phyloP scores from a whole-genome alignment of 2,888 invertebrate genomes.

The Criorhina ranunculi region DNA sequence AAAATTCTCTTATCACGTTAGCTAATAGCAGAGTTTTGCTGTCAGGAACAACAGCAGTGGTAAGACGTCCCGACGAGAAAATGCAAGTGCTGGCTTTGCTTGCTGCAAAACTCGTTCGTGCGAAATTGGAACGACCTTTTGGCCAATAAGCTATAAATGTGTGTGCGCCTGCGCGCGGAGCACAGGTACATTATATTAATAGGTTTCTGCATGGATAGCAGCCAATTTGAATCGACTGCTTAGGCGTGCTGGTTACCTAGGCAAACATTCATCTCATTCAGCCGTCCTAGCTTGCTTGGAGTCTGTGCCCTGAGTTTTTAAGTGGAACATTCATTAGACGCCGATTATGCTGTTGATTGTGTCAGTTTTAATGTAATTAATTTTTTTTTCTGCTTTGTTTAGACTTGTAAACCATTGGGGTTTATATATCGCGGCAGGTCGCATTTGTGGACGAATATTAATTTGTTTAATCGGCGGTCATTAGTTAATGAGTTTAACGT shows the following conservation, averaged over 20 bases:
- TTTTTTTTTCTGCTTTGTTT: conserved; percentile 43
- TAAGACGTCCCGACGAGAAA: conserved; percentile 10
- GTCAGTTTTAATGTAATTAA: conserved; percentile 75
- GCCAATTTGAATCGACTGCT: conserved; percentile 55
- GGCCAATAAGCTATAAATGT: conserved; percentile 47
- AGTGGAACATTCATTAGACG: conserved; percentile 76
- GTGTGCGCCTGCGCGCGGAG: conserved; percentile 22
- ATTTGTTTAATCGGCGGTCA: conserved; percentile 71
- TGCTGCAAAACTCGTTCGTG: conserved; percentile 54
- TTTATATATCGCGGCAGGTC: conserved; percentile 42
- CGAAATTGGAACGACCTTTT: conserved; percentile 75
- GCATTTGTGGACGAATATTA: conserved; percentile 70
- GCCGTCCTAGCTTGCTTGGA: conserved; percentile 43
- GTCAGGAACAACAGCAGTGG: conserved; percentile 48
- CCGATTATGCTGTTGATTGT: conserved; percentile 74
- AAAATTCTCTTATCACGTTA: conserved; percentile 61
- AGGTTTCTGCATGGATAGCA: conserved; percentile 42
- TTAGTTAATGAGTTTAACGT: conserved; percentile 55
- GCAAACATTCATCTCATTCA: conserved; percentile 62
- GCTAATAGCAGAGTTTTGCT: conserved; percentile 69
- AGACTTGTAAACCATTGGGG: conserved; percentile 14
- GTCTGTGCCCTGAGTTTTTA: conserved; percentile 59
- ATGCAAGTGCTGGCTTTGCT: conserved; percentile 30
- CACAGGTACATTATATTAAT: conserved; percentile 55
- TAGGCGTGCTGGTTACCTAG: conserved; percentile 50